These are phyloP conservation scores for Phymanthus crucifer DNA, from an alignment of 92 coral and sea anemone genomes.

Conservation along the genomic window DNA sequence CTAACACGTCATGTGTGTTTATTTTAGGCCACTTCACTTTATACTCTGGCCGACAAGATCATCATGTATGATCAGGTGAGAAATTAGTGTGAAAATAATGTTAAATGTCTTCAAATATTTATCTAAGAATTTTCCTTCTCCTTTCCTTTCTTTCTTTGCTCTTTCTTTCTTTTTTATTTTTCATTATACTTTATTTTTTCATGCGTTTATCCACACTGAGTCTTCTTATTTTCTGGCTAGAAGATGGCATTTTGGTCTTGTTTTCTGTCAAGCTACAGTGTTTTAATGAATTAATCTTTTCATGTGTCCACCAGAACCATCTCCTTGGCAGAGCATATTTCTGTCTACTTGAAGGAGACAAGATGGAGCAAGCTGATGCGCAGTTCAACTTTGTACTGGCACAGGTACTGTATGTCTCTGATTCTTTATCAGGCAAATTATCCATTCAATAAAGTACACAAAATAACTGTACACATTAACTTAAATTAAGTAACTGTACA, in stretches of 20 bases:
- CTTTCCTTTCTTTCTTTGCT: neutral
- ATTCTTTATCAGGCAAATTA: too few relatives aligned
- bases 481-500: too few relatives aligned
- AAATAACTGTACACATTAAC: too few relatives aligned
- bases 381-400: slow-evolving; percentile 98
- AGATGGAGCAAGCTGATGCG: slow-evolving; percentile 99
- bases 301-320: slow-evolving; percentile 71
- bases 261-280: neutral
- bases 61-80: slow-evolving; percentile 98
- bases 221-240: too few relatives aligned
- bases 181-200: too few relatives aligned
- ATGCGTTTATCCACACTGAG: too few relatives aligned
- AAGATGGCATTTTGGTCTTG: neutral
- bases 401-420: slow-evolving; percentile 57
- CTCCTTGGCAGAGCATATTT: slow-evolving; percentile 98
- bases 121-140: too few relatives aligned
- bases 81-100: neutral
- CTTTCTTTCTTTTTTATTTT: too few relatives aligned
- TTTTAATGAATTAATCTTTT: neutral
- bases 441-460: too few relatives aligned
- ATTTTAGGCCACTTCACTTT: slow-evolving; percentile 92
- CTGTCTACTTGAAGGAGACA: slow-evolving; percentile 97
- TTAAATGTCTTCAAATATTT: neutral
- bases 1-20: neutral
- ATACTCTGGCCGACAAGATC: slow-evolving; percentile 97